Base-by-base conservation (phyloP, 1,140 invertebrate species). In the Drosophila dunni region DNA sequence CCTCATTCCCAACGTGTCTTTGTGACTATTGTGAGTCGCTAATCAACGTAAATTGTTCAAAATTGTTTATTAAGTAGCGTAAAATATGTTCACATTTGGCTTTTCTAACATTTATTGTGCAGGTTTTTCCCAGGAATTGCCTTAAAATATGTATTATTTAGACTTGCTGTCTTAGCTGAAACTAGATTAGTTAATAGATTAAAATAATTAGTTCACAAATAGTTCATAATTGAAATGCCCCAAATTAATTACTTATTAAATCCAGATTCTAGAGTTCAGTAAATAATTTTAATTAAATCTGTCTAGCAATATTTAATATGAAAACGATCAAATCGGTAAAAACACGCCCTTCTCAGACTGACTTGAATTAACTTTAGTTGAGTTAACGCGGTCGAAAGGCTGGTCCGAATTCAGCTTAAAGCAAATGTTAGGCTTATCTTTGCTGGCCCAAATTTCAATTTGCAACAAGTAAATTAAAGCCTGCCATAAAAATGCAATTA, bases 381-480 rank as follows among this genome's bases (percentile, higher is more conserved):
- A 51, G 29, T 50, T 44, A 50, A 80, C 67, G 79, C 75, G 62
- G 46, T 42, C 50, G 20, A 20, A 78, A 45, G 34, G 48, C 76
- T 42, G 67, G 53, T 58, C 77, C 64, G 62, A 45, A 74, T 63
- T 17, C 53, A 44, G 24, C 56, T 79, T 74, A 78, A 68, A 62
- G 75, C 79, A 82, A 82, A 82, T 82, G 82, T 77, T 67, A 67
- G 63, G 81, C 77, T 84, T 83, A 83, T 83, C 81, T 84, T 65
- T 80, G 72, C 76, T 83, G 81, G 72, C 81, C 81, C 61, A 80
- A 84, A 80, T 83, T 84, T 83, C 81, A 83, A 83, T 83, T 83
- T 76, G 63, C 72, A 84, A 76, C 81, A 48, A 80, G 72, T 84
- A 84, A 83, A 83, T 83, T 80, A 76, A 66, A 75, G 77, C 77